Base-by-base conservation (phyloP, 2,888 invertebrate species). In the Erpobdella octoculata region DNA sequence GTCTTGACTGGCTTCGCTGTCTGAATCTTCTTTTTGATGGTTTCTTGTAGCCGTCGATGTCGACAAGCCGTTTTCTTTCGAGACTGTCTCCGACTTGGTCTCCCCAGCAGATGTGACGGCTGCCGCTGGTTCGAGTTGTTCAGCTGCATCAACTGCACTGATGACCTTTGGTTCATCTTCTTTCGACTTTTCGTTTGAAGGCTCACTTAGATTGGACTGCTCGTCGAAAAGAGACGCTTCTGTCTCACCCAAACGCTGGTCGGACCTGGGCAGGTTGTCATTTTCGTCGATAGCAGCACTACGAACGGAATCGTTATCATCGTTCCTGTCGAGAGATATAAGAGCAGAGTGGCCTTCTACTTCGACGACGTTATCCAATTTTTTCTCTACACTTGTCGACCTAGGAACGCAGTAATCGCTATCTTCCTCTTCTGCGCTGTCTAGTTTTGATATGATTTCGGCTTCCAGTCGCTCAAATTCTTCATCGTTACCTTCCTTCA, bases 381-480 rank as follows among this genome's bases (percentile, higher is more conserved):
- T 53, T 28, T 5, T 28, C n/a, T 4, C 53, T 21, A 53, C 53
- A 8, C 21, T 21, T 25, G 53, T 53, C 8, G 53, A 53, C 53
- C 28, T 53, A 25, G 53, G 53, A 53, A 53, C 53, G 53, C 53
- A 53, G 8, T 53, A 53, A n/a, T 53, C 53, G 53, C 53, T 53
- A 1, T 53, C 53, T 53, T 53, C 53, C 28, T 53, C 53, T 53
- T 53, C 53, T 53, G 21, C 53, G 28, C 28, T 28, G 21, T 53
- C 53, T 25, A 53, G 53, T 53, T 53, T 53, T 53, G 53, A 53
- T 53, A 53, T 53, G 53, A 53, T 53, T 53, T 53, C 53, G 28
- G 53, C 53, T 28, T 53, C 53, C 53, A 53, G 28, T 53, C 53
- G 21, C 53, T 53, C 53, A 28, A 53, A 53, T 28, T 53, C 53